Percentiles rank a stretch among this genome's conserved stretches.
Evolutionary conservation across 2,888 invertebrate genomes (phyloP).

Genomic region (Heliconius erato): DNA sequence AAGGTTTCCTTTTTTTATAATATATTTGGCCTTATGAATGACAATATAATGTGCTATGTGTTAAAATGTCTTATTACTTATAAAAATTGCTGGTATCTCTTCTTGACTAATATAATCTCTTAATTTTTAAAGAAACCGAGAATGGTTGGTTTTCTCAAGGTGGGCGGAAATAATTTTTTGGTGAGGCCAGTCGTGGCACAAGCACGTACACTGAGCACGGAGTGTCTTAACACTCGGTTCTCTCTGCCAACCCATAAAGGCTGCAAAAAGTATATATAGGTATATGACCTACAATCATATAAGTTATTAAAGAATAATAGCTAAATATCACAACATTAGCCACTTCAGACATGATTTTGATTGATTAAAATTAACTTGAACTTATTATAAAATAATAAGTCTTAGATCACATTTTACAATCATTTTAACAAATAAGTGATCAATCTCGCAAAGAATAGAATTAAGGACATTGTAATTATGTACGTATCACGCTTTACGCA

Average conservation of each 20-base stretch:
- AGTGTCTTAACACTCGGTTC: too few species aligned
- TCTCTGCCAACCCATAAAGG: too few species aligned
- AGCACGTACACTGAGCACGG: too few species aligned
- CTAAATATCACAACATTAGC: conserved; percentile 1
- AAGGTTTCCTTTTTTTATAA: not conserved
- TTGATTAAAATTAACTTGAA: conserved; percentile 21
- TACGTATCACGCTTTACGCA: not conserved
- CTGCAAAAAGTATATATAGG: too few species aligned
- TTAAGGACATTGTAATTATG: conserved; percentile 8
- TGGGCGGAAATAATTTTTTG: too few species aligned
- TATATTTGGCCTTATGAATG: not conserved
- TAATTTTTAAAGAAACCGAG: too few species aligned
- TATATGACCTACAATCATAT: not conserved
- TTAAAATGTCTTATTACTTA: too few species aligned
- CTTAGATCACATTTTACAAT: conserved; percentile 14
- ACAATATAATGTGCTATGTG: not conserved
- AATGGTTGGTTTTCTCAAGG: too few species aligned
- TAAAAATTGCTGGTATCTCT: too few species aligned
- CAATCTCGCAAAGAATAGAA: not conserved
- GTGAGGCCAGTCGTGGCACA: too few species aligned
- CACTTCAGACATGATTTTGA: conserved; percentile 8
- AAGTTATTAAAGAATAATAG: not conserved
- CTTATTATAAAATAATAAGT: not conserved
- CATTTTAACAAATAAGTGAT: conserved; percentile 8
- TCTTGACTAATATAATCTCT: too few species aligned